Percentiles rank a stretch among this genome's conserved stretches.
Evolutionary conservation across 2,797 vertebrate species (phyloP).

Genomic region (Xiphorhynchus erythropygius): DNA sequence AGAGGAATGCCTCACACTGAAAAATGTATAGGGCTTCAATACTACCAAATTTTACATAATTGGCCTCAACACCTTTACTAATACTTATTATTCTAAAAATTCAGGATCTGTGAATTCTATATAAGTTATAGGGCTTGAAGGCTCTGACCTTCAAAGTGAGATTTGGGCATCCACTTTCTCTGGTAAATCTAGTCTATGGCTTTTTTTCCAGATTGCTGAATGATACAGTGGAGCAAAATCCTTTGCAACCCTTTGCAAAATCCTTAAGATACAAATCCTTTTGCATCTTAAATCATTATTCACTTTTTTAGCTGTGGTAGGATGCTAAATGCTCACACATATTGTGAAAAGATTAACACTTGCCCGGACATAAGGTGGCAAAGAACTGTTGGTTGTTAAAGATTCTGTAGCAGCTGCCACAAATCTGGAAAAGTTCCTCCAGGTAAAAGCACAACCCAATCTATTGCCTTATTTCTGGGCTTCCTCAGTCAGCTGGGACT

Average conservation of each 20-base stretch:
- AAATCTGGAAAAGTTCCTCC: background rate
- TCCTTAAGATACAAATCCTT: background rate
- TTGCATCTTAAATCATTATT: background rate
- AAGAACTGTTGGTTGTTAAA: background rate
- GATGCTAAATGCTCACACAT: background rate
- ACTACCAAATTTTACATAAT: background rate
- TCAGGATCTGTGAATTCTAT: background rate
- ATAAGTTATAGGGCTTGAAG: background rate
- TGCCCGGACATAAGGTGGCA: background rate
- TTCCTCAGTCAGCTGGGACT: conserved; percentile 39
- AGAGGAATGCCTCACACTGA: background rate
- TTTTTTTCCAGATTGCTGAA: background rate
- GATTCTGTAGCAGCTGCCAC: background rate
- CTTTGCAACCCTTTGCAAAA: too few relatives aligned
- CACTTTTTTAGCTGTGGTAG: background rate
- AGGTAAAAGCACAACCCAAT: conserved; percentile 8
- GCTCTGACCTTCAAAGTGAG: background rate
- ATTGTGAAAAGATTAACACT: background rate
- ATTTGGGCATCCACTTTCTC: background rate
- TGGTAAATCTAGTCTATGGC: background rate
- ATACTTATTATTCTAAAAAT: background rate
- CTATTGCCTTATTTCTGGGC: conserved; percentile 18
- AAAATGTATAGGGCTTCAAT: background rate
- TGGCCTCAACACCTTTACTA: background rate
- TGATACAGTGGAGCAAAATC: background rate